A percentile compares a stretch with the other conserved stretches of the same genome.
phyloP scores from a whole-genome alignment of 1,140 invertebrate species.

The Brachionus angularis region DNA sequence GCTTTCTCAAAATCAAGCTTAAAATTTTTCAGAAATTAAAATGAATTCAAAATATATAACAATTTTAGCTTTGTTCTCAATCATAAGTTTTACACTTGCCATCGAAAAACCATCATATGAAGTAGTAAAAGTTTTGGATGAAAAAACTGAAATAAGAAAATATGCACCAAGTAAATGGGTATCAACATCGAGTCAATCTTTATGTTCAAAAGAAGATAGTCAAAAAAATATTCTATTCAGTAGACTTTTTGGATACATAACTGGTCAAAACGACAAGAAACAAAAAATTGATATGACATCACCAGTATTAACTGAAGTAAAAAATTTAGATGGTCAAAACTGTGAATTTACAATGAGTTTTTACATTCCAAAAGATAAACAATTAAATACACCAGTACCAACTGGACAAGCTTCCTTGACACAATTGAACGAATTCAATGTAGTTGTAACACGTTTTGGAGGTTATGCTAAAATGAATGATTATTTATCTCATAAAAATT shows the following conservation, averaged over 20 bases:
- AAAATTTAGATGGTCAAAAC: slow-evolving; percentile 11
- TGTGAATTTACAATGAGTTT: slow-evolving; percentile 30
- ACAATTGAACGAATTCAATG: not conserved
- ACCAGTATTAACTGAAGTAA: not conserved
- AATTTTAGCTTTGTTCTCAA: no score
- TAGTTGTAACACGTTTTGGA: not conserved
- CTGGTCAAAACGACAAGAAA: slow-evolving; percentile 17
- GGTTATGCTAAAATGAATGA: slow-evolving; percentile 13
- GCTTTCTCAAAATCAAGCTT: no score
- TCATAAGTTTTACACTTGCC: no score
- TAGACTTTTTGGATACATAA: not conserved
- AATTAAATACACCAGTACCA: slow-evolving; percentile 1
- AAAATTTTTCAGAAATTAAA: no score
- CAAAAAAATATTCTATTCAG: not conserved
- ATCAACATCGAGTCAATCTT: not conserved
- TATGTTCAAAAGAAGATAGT: not conserved
- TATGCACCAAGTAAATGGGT: slow-evolving; percentile 24
- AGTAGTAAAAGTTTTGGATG: not conserved
- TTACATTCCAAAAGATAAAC: slow-evolving; percentile 24
- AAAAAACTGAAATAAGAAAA: not conserved
- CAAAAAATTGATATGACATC: slow-evolving; percentile 19
- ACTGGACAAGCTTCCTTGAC: not conserved
- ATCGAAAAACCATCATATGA: slow-evolving; percentile 3
- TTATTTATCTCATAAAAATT: not conserved
- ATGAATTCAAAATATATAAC: no score